phyloP scores from a whole-genome alignment of 2,113 vertebrate genomes.

The Brienomyrus longianalis region DNA sequence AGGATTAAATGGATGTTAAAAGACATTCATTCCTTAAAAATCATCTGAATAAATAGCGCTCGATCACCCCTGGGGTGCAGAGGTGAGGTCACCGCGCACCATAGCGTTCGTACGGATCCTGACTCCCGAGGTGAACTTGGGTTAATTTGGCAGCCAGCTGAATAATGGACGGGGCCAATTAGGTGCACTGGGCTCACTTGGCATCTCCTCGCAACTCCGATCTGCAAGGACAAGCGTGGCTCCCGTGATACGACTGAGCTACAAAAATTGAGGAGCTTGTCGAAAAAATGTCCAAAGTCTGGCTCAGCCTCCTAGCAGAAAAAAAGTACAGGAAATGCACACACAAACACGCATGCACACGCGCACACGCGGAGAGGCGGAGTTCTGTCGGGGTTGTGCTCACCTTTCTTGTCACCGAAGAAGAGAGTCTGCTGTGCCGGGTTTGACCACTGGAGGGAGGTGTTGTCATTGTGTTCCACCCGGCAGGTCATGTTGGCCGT shows the following conservation, averaged over 20 bases:
- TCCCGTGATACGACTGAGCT: background rate
- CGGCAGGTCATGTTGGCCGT: conserved; percentile 94
- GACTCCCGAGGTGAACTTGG: background rate
- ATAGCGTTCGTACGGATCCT: background rate
- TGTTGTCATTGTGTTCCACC: conserved; percentile 99
- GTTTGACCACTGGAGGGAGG: conserved; percentile 99
- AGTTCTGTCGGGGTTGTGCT: conserved; percentile 23
- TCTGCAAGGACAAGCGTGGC: background rate
- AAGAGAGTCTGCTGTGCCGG: conserved; percentile 98
- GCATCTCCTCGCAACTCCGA: background rate
- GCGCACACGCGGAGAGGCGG: no score
- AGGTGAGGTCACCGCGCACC: background rate
- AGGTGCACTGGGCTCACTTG: background rate
- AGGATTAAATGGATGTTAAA: background rate
- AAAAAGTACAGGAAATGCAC: background rate
- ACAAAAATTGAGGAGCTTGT: background rate
- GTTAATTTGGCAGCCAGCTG: background rate
- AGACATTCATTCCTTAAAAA: background rate
- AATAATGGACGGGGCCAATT: background rate
- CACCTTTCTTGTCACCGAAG: conserved; percentile 99
- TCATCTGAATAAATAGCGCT: background rate
- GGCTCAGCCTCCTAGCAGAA: background rate
- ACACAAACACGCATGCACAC: background rate
- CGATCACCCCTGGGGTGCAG: background rate
- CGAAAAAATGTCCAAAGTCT: background rate